These are phyloP conservation scores for Aselliscus stoliczkanus DNA, from an alignment of 2,797 vertebrate genomes.

Conservation along the genomic window DNA sequence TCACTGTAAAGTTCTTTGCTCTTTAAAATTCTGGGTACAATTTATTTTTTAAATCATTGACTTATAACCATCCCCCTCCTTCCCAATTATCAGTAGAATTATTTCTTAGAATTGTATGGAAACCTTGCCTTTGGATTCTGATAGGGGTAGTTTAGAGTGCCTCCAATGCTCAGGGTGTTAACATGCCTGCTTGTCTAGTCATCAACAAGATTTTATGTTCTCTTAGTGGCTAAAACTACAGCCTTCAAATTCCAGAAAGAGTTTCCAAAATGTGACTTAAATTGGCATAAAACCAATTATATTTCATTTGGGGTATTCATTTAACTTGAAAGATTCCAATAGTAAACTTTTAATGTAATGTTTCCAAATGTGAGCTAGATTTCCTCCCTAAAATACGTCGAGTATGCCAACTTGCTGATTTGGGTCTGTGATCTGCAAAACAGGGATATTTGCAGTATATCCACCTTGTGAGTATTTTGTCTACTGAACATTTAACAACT, in stretches of 20 bases:
- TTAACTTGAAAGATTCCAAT: background rate
- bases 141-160: background rate
- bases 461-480: background rate
- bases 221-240: background rate
- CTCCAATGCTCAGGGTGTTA: background rate
- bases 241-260: background rate
- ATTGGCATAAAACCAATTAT: background rate
- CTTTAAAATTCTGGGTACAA: conserved; percentile 6
- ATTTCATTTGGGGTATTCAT: background rate
- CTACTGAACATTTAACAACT: background rate
- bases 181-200: background rate
- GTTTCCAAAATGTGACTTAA: background rate
- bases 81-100: background rate
- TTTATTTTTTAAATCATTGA: background rate
- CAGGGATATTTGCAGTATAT: background rate
- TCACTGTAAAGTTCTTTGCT: background rate
- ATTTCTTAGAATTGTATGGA: background rate
- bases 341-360: background rate
- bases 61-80: background rate
- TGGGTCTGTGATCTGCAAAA: background rate
- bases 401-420: background rate
- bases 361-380: background rate
- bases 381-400: background rate
- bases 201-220: background rate
- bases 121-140: background rate